These are phyloP conservation scores for Cyanoramphus novaezelandiae DNA, from an alignment of 2,113 vertebrate species.

Conservation along the genomic window DNA sequence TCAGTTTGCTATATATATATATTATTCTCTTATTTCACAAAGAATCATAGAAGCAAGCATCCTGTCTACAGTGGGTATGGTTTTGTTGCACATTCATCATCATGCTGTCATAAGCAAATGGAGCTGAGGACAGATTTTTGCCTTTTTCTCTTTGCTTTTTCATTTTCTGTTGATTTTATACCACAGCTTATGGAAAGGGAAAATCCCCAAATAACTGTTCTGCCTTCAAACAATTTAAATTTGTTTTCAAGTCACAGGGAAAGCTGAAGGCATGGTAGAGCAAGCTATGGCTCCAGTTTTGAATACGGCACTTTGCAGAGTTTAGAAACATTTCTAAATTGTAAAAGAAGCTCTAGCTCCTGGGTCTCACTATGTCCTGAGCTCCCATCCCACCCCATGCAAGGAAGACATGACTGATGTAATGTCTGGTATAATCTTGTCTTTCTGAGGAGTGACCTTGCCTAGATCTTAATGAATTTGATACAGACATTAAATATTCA, in stretches of 20 bases:
- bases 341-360: neutral
- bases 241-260: neutral
- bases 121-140: neutral
- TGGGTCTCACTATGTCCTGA: neutral
- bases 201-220: neutral
- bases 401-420: neutral
- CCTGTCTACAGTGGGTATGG: neutral
- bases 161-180: neutral
- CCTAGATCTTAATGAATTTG: neutral
- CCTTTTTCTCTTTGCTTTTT: neutral
- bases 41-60: neutral
- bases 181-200: neutral
- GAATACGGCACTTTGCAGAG: neutral
- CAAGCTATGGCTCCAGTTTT: neutral
- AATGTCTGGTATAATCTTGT: neutral
- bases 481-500: neutral
- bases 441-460: neutral
- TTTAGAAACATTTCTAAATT: neutral
- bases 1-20: neutral
- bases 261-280: neutral
- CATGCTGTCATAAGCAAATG: neutral
- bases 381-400: neutral
- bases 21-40: neutral
- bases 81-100: neutral
- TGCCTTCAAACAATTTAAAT: neutral